phyloP scores from a whole-genome alignment of 2,113 vertebrate species.

The Conger conger region DNA sequence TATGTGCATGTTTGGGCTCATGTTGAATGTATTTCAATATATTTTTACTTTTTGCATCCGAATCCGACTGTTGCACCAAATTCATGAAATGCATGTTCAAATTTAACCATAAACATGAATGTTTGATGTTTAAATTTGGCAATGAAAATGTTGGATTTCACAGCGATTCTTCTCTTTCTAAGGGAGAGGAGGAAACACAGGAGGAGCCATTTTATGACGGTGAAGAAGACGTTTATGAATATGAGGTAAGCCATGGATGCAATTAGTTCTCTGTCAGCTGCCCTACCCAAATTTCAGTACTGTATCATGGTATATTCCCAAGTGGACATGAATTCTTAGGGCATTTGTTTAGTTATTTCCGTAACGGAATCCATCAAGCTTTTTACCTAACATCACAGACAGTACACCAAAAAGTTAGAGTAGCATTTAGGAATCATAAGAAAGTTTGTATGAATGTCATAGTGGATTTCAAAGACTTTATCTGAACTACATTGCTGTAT shows the following conservation, averaged over 20 bases:
- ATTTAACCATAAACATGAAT: not conserved
- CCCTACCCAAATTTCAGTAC: not conserved
- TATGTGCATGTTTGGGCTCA: not conserved
- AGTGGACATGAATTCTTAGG: not conserved
- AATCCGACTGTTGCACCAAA: not conserved
- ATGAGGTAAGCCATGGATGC: conserved; percentile 56
- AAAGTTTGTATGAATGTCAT: not conserved
- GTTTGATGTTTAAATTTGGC: not conserved
- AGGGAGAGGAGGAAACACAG: conserved; percentile 35
- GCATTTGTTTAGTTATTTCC: not conserved
- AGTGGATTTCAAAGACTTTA: too few species aligned
- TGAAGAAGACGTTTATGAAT: conserved; percentile 59
- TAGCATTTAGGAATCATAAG: not conserved
- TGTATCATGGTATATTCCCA: not conserved
- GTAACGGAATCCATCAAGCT: not conserved
- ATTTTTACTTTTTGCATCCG: too few species aligned
- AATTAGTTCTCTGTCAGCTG: not conserved
- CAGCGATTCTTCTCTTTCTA: not conserved
- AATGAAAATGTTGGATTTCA: not conserved
- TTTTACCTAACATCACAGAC: not conserved
- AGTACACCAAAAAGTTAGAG: not conserved
- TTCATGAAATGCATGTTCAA: not conserved
- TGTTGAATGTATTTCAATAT: not conserved
- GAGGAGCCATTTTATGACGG: conserved; percentile 46
- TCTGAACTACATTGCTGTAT: too few species aligned